Evolutionary conservation across 1,140 invertebrate species (phyloP), one percentile per base, ranked within the genome.

Genomic region (Vollenhovia emeryi): DNA sequence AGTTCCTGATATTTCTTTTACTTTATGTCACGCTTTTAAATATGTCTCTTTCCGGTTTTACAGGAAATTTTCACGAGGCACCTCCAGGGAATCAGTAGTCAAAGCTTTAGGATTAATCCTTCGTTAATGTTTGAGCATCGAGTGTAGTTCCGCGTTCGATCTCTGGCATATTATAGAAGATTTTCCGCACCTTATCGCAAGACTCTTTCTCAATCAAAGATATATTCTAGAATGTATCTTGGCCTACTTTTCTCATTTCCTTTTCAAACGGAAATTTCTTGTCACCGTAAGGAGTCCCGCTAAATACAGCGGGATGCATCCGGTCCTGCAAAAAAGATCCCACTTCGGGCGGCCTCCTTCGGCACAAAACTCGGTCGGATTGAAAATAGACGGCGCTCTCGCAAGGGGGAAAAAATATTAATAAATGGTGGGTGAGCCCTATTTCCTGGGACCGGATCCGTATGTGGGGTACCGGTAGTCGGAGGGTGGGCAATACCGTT

Each of bases 371-470:
- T 86, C 86, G 84, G 84, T 66, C 84, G 74, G 60, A 91, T 64
- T 82, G 50, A 50, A 57, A 76, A 66, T 36, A 18, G 55, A 27
- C n/a, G 9, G 24, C n/a, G 24, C 24, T 52, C 40, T 30, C 18
- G 40, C 36, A 45, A 71, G 48, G 86, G n/a, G 74, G 78, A 64
- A 75, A 90, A 91, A 92, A 92, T 92, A 93, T 93, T 93, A 93
- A 93, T 93, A 92, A 91, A 91, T 73, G 76, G 84, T 69, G 79
- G 85, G 87, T 91, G 91, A 87, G 91, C 84, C 82, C 91, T 66
- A 91, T 91, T 92, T 93, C 92, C 92, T 89, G 91, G 86, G 88
- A 11, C 52, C 71, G 86, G 33, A 33, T 64, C 21, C 40, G 40
- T 33, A 79, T 75, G 62, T 75, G 86, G 73, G 78, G 86, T 92